Base-by-base conservation (phyloP, 1,140 invertebrate species). In the Lycorma delicatula region DNA sequence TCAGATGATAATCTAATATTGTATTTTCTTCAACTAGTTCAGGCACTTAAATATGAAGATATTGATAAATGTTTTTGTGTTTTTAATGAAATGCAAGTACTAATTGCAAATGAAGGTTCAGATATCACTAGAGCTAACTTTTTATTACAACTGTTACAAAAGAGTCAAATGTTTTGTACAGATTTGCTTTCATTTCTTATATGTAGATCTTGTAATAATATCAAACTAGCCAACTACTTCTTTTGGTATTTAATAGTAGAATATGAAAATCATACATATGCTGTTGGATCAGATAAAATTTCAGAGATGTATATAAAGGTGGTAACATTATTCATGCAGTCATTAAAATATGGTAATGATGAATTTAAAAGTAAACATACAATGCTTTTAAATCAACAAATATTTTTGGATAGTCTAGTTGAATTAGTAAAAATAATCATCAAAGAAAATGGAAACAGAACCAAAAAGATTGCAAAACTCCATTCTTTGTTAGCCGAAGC, bases 31-130 rank as follows among this genome's bases (percentile, higher is more conserved):
- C 94, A 98, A 70, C 73, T 99, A 57, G 92, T 97, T 11, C 95
- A 98, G 77, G 92, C 92, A 1, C 73, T 98, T 44, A 97, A 97
- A 70, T 93, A 95, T 70, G 96, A 98, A 72, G 20, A 25, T 25
- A 27, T 25, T 2, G 20, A 23, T 26, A n/a, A 25, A 27, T 25
- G n/a, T 22, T 49, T 27, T 11, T 31, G 6, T 13, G 29, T 7
- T 31, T 13, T 31, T 6, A 13, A 31, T 13, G 29, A 31, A 6
- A 7, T 31, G 6, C 29, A 31, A 31, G 13, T 13, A 6, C 6
- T 13, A 31, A 13, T 31, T 31, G 47, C 20, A 16, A 44, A 44
- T 22, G 41, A 44, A 44, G 23, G 23, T 44, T 3, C 6, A 20
- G 41, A 16, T 44, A 44, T 44, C 23, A 22, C 16, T 11, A 22